These are phyloP conservation scores for Conistra vaccinii DNA, from an alignment of 2,888 invertebrate species.

Conservation along the genomic window DNA sequence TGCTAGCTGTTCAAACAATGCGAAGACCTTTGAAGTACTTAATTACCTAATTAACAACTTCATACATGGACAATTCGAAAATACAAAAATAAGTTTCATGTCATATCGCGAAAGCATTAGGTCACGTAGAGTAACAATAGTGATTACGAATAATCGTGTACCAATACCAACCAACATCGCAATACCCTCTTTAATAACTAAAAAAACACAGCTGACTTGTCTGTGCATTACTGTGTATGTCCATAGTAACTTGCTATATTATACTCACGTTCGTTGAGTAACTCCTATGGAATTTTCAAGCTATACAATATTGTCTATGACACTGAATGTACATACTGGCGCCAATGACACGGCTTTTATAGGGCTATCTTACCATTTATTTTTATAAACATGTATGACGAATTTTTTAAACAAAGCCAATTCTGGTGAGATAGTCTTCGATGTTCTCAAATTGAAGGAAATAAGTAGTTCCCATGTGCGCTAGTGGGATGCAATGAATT, in stretches of 20 bases:
- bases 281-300: constrained; percentile 73
- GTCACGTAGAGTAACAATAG: constrained; percentile 16
- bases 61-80: neutral
- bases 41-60: neutral
- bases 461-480: constrained; percentile 11
- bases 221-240: constrained; percentile 52
- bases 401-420: constrained; percentile 27
- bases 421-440: neutral
- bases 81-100: neutral
- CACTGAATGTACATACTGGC: constrained; percentile 72
- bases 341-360: constrained; percentile 72
- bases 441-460: constrained; percentile 2
- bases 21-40: neutral
- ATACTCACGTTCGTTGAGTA: constrained; percentile 76
- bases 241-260: constrained; percentile 74
- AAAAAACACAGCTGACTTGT: constrained; percentile 55
- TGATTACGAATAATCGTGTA: constrained; percentile 14
- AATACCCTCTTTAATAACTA: constrained; percentile 38
- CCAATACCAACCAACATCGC: too few species aligned
- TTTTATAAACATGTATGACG: constrained; percentile 43
- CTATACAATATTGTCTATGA: constrained; percentile 70
- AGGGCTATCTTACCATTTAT: constrained; percentile 57
- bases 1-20: too few species aligned
- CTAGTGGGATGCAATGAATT: constrained; percentile 31
- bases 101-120: neutral